phyloP scores from a whole-genome alignment of 1,140 invertebrate genomes.

The Apis cerana region DNA sequence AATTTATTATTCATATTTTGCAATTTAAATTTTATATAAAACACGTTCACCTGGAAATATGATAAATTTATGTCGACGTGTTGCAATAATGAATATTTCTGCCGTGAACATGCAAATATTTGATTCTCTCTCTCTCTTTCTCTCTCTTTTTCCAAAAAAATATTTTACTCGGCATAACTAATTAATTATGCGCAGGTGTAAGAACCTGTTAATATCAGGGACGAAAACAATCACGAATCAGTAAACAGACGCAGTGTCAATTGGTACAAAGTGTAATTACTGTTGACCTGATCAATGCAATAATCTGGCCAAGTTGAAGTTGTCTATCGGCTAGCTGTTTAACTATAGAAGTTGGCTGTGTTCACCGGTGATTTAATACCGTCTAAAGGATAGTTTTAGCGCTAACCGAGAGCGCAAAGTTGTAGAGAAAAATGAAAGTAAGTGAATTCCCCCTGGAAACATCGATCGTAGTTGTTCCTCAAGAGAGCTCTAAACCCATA shows the following conservation, averaged over 20 bases:
- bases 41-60: too few relatives aligned
- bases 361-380: constrained; percentile 1
- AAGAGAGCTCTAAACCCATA: constrained; percentile 21
- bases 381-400: constrained; percentile 1
- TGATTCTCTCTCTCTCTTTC: too few relatives aligned
- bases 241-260: background rate
- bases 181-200: background rate
- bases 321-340: background rate
- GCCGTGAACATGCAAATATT: too few relatives aligned
- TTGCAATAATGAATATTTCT: background rate
- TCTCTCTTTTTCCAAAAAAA: too few relatives aligned
- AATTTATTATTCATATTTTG: background rate
- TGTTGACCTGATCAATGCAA: background rate
- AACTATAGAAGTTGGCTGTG: background rate
- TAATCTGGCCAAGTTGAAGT: background rate
- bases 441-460: constrained; percentile 4
- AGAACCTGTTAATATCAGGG: background rate
- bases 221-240: background rate
- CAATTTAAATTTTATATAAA: too few relatives aligned
- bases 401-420: background rate
- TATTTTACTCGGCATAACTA: too few relatives aligned
- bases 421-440: constrained; percentile 21
- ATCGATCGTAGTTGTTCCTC: constrained; percentile 22
- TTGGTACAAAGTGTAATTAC: background rate
- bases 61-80: background rate